These are phyloP conservation scores for Ianthella basta DNA, from an alignment of 37 sponge, comb jelly and placozoan species.

Conservation along the genomic window DNA sequence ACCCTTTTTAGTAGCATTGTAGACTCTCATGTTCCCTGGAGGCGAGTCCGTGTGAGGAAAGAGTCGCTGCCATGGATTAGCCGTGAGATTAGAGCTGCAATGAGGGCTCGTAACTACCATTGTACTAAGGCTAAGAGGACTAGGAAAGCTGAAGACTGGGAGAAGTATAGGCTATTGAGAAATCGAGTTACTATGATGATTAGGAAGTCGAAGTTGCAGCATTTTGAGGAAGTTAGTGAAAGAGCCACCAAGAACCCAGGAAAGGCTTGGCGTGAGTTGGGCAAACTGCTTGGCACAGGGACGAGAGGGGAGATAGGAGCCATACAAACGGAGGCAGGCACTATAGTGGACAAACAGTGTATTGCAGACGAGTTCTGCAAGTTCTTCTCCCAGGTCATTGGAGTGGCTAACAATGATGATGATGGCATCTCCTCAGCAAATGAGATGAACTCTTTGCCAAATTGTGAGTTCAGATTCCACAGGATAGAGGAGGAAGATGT, in stretches of 20 bases:
- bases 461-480: slow-evolving; percentile 5
- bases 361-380: slow-evolving; percentile 26
- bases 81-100: neutral
- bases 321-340: neutral
- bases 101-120: slow-evolving; percentile 3
- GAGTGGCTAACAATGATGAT: neutral
- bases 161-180: neutral
- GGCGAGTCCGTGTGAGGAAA: slow-evolving; percentile 4
- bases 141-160: slow-evolving; percentile 35
- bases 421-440: neutral
- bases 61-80: slow-evolving; percentile 40
- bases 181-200: neutral
- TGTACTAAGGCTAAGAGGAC: slow-evolving; percentile 33
- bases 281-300: neutral
- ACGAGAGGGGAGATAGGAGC: slow-evolving; percentile 8
- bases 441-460: neutral
- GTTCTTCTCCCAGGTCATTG: slow-evolving; percentile 12
- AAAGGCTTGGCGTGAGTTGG: slow-evolving; percentile 28
- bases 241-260: neutral
- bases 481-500: slow-evolving; percentile 28
- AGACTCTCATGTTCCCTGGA: slow-evolving; percentile 15
- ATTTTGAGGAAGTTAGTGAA: slow-evolving; percentile 6
- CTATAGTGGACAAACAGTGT: neutral
- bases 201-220: neutral
- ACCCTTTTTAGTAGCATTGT: neutral